phyloP scores from a whole-genome alignment of 1,140 invertebrate species.

The Drosophila novamexicana region DNA sequence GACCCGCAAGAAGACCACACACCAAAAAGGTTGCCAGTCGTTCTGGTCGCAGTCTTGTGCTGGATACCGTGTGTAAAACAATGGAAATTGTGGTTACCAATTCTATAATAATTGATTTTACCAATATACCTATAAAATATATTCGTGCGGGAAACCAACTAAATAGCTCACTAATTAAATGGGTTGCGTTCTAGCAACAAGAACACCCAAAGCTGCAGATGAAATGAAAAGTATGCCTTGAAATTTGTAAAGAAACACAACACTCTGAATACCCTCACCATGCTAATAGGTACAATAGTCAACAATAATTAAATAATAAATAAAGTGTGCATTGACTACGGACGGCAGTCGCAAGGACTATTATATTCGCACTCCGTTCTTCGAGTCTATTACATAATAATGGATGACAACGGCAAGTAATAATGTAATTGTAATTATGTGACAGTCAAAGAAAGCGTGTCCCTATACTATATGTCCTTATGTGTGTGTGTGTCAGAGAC shows the following conservation, averaged over 20 bases:
- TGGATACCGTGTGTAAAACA: constrained; percentile 41
- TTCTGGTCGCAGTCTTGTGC: constrained; percentile 30
- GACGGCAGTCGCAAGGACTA: background rate
- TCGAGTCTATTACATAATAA: constrained; percentile 7
- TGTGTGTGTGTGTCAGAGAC: background rate
- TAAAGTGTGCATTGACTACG: background rate
- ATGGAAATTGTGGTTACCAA: constrained; percentile 28
- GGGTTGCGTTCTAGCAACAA: background rate
- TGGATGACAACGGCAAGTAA: constrained; percentile 50
- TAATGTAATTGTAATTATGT: constrained; percentile 16
- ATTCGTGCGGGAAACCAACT: constrained; percentile 2
- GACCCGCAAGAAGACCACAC: constrained; percentile 16
- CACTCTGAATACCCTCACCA: background rate
- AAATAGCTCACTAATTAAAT: constrained; percentile 1
- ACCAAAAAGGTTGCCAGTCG: constrained; percentile 9
- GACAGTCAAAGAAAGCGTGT: background rate
- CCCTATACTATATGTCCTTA: background rate
- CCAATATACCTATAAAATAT: background rate
- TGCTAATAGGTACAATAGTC: constrained; percentile 1
- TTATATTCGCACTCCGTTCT: constrained; percentile 6
- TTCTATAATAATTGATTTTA: constrained; percentile 25
- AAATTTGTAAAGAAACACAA: background rate
- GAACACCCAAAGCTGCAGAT: no score
- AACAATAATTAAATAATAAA: no score
- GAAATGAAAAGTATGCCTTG: constrained; percentile 7